Base-by-base conservation (phyloP, 2,113 vertebrate species). In the Genyomyrus donnyi region DNA sequence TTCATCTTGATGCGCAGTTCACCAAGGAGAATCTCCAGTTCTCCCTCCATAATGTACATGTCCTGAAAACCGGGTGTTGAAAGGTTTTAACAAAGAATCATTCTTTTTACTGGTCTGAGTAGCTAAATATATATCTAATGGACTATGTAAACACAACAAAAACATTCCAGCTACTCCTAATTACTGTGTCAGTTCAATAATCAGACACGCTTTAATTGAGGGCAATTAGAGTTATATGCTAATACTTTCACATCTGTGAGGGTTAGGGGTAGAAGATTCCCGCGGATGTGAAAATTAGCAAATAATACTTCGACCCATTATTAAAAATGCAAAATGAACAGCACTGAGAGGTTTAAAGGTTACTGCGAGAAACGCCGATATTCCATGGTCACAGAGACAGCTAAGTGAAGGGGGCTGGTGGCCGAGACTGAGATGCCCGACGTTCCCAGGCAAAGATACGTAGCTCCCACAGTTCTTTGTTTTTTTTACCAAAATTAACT, bases 1-100 rank as follows among this genome's bases (percentile, higher is more conserved):
- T 99, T 99, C 98, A 99, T 99, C 94, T 96, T 97, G 92, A 99
- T 92, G 2, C 97, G 97, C 15, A 99, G 97, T 93, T 99, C 97
- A 66, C 98, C 98, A 90, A 99, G 91, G 91, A 99, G 97, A 49
- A 97, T 96, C 90, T 98, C 98, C 90, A 99, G 87, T 0, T 98
- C 97, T 46, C 95, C 97, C 91, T 99, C 98, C 91, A 99, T 97
- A 4, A 96, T 92, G 86, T 96, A 97, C 98, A 99, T 98, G 93
- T 98, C 98, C 98, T 99, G 91, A 86, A 92, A 94, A 31, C 35
- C 52, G n/a, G 15, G 42, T 3, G 5, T n/a, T 52, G 49, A 52
- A 48, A 52, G 10, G 4, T 53, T 85, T 80, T 85, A 24, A 85
- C 42, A 42, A 85, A 48, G 45, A 48, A n/a, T 45, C 83, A 48